Evolutionary conservation across 2,888 invertebrate genomes (phyloP).

Genomic region (Octodonta nipae): DNA sequence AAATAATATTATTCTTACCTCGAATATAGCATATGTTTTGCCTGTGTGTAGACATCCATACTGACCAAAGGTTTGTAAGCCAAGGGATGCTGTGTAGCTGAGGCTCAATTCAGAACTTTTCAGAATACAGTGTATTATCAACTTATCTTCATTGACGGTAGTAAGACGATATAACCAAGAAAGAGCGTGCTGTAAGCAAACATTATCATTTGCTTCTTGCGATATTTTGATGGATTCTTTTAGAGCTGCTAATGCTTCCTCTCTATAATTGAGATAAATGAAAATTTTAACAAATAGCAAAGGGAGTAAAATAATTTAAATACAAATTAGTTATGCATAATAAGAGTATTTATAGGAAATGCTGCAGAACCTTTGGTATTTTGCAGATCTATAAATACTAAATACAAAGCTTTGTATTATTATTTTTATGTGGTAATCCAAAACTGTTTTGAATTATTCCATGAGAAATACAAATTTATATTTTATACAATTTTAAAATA

Average conservation of each 20-base stretch:
- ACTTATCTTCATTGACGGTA: constrained; percentile 41
- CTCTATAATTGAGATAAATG: constrained; percentile 39
- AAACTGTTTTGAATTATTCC: too few species aligned
- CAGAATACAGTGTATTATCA: constrained; percentile 54
- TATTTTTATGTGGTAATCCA: too few species aligned
- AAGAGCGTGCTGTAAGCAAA: constrained; percentile 72
- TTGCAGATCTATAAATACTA: too few species aligned
- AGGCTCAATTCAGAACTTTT: constrained; percentile 56
- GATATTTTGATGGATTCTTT: constrained; percentile 77
- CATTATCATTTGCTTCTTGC: constrained; percentile 74
- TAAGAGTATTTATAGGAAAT: too few species aligned
- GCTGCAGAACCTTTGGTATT: too few species aligned
- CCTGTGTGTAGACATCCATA: constrained; percentile 57
- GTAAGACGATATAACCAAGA: constrained; percentile 63
- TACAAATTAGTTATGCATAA: too few species aligned
- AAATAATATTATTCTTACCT: too few species aligned
- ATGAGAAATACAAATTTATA: too few species aligned
- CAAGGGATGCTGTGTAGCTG: constrained; percentile 59
- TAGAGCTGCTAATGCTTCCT: constrained; percentile 67
- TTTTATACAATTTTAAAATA: too few species aligned
- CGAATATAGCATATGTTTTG: constrained; percentile 52
- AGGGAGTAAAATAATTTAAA: too few species aligned
- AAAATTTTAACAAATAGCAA: constrained; percentile 1
- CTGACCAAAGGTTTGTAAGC: constrained; percentile 63
- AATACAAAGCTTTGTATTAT: too few species aligned